Evolutionary conservation across 2,797 vertebrate genomes (phyloP).

Genomic region (Tympanoctomys barrerae): DNA sequence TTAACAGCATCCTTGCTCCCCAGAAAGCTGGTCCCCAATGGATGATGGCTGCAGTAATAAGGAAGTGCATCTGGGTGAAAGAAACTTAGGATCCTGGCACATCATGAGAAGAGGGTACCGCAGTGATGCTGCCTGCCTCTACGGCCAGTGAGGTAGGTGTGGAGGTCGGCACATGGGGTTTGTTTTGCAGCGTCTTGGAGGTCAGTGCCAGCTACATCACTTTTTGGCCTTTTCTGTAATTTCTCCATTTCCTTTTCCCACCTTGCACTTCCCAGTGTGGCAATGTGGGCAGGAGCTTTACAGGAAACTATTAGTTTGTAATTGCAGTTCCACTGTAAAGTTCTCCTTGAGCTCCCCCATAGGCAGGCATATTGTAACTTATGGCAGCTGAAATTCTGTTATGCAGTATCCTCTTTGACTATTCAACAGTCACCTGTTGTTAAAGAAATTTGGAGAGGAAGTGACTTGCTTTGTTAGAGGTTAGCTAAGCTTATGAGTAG

Average conservation of each 20-base stretch:
- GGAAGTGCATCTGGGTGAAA: not conserved
- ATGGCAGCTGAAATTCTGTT: not conserved
- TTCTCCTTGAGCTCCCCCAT: not conserved
- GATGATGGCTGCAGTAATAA: not conserved
- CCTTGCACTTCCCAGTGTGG: not conserved
- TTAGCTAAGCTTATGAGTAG: not conserved
- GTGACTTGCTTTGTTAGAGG: not conserved
- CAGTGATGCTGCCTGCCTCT: not conserved
- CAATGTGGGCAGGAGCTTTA: not conserved
- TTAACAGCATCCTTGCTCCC: not conserved
- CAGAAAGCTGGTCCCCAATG: not conserved
- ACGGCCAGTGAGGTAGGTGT: not conserved
- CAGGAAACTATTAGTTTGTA: not conserved
- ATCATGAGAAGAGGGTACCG: not conserved
- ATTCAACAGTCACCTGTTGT: not conserved
- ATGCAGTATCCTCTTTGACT: not conserved
- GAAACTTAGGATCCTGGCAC: not conserved
- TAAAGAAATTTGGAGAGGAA: constrained; percentile 20
- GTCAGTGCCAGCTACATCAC: not conserved
- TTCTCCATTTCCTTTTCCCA: not conserved
- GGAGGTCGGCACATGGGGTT: not conserved
- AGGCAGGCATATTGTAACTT: not conserved
- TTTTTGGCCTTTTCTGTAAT: not conserved
- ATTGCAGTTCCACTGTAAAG: not conserved
- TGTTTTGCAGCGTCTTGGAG: not conserved